Conservation (phyloP, 2,888 invertebrate genomes). For the Brachypalpus laphriformis region DNA sequence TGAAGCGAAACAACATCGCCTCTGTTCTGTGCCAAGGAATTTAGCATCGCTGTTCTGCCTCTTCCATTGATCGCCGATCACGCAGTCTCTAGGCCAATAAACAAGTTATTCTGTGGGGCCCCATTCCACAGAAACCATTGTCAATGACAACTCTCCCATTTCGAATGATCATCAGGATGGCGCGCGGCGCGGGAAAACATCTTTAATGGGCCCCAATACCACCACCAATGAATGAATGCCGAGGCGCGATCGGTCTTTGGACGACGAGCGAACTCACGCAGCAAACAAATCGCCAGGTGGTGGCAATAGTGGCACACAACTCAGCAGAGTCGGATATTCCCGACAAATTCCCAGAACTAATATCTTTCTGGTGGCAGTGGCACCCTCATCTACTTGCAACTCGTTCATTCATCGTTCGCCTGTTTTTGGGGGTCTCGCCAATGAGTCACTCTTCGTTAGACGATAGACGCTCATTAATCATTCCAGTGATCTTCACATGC, state of each 20-base stretch:
- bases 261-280: slow-evolving; percentile 1
- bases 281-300: slow-evolving; percentile 53
- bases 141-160: slow-evolving; percentile 26
- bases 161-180: not conserved
- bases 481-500: not conserved
- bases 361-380: slow-evolving; percentile 9
- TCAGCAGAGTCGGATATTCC: no score
- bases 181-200: slow-evolving; percentile 20
- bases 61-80: slow-evolving; percentile 60
- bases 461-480: slow-evolving; percentile 32
- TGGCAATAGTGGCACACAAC: slow-evolving; percentile 41
- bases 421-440: slow-evolving; percentile 15
- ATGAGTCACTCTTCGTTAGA: slow-evolving; percentile 33
- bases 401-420: slow-evolving; percentile 34
- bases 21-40: slow-evolving; percentile 63
- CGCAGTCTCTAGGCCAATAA: slow-evolving; percentile 70
- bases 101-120: slow-evolving; percentile 69
- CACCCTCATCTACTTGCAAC: slow-evolving; percentile 11
- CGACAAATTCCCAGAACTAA: slow-evolving; percentile 41
- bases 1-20: slow-evolving; percentile 39
- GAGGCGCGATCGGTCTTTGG: slow-evolving; percentile 23
- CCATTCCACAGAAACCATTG: slow-evolving; percentile 60
- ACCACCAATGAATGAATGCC: slow-evolving; percentile 58
- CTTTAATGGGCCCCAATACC: slow-evolving; percentile 60
- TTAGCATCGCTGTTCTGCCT: slow-evolving; percentile 58